Conservation (phyloP, 2,113 vertebrate genomes). For the Brachirus orientalis region DNA sequence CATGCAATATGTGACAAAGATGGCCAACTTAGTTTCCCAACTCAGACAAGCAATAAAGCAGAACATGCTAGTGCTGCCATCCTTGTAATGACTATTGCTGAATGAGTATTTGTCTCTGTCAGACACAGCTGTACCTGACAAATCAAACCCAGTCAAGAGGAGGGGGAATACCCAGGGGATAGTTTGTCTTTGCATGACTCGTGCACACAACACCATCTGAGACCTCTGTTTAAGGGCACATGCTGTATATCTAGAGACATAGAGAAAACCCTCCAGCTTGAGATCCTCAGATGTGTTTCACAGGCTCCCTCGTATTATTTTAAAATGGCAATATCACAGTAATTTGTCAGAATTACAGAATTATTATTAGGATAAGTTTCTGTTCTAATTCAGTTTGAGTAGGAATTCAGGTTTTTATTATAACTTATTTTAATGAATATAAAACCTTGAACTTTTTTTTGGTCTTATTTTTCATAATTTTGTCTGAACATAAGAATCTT, state of each 20-base stretch:
- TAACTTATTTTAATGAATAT: not conserved
- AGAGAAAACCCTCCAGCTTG: not conserved
- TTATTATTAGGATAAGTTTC: too few species aligned
- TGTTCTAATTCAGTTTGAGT: too few species aligned
- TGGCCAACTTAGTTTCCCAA: conserved; percentile 25
- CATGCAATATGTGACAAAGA: conserved; percentile 27
- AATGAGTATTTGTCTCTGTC: conserved; percentile 29
- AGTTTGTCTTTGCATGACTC: conserved; percentile 5
- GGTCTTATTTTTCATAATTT: too few species aligned
- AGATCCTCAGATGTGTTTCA: not conserved
- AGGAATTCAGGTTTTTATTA: not conserved
- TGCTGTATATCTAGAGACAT: not conserved
- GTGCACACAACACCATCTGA: not conserved
- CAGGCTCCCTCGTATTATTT: not conserved
- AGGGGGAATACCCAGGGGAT: not conserved
- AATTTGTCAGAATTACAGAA: too few species aligned
- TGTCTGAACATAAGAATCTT: too few species aligned
- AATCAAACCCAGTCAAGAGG: not conserved
- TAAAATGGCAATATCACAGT: not conserved
- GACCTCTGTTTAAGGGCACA: not conserved
- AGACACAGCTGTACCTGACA: conserved; percentile 18
- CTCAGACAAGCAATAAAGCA: conserved; percentile 35
- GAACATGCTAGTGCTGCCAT: conserved; percentile 36
- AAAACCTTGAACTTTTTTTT: not conserved
- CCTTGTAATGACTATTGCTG: conserved; percentile 21